These are phyloP conservation scores for Tachyglossus aculeatus DNA, from an alignment of 2,797 vertebrate species.

Conservation along the genomic window DNA sequence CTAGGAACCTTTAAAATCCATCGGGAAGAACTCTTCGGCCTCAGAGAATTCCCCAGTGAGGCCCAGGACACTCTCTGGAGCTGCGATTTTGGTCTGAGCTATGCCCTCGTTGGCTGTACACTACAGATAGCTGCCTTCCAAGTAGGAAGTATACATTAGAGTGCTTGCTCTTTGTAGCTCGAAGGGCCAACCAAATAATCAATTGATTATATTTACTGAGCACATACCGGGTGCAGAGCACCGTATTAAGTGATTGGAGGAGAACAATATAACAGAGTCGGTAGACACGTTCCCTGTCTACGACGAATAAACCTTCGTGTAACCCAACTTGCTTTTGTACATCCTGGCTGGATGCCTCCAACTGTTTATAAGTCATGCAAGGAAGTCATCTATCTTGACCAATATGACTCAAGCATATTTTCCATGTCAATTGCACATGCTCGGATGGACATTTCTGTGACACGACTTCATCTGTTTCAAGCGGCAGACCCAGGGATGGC, in stretches of 20 bases:
- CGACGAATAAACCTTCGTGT: slow-evolving; percentile 60
- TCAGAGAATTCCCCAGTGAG: too few species aligned
- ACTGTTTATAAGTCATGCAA: slow-evolving; percentile 63
- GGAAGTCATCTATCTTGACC: slow-evolving; percentile 68
- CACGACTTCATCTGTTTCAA: slow-evolving; percentile 60
- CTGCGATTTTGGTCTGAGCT: too few species aligned
- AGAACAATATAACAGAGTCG: too few species aligned
- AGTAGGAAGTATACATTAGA: slow-evolving; percentile 15
- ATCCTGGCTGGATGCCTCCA: slow-evolving; percentile 45
- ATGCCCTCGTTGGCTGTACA: too few species aligned
- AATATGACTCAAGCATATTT: slow-evolving; percentile 60
- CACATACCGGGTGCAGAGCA: too few species aligned
- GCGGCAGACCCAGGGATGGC: slow-evolving; percentile 47
- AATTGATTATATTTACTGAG: too few species aligned
- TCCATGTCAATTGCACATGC: slow-evolving; percentile 65
- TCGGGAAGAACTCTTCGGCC: too few species aligned
- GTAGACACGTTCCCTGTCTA: too few species aligned
- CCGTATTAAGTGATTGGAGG: too few species aligned
- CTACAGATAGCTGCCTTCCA: too few species aligned
- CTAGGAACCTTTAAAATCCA: too few species aligned
- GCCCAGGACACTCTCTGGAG: too few species aligned
- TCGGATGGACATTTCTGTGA: slow-evolving; percentile 56
- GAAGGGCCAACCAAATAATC: slow-evolving; percentile 40
- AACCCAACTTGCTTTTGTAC: slow-evolving; percentile 53
- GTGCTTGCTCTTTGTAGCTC: slow-evolving; percentile 26